phyloP scores from a whole-genome alignment of 2,888 invertebrate genomes.

The Sclerodermus sp. region DNA sequence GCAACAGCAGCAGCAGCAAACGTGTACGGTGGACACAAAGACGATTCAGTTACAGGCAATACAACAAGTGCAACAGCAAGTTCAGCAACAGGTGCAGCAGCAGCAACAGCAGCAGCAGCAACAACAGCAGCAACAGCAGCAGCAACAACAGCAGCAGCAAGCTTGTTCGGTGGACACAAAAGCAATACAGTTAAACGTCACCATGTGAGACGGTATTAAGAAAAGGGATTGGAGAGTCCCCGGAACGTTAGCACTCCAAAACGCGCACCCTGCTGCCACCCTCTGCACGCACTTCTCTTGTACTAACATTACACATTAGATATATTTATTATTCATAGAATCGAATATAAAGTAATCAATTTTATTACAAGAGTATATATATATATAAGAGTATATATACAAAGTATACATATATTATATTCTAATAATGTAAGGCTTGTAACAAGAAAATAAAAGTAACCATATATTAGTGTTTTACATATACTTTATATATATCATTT shows the following conservation, averaged over 20 bases:
- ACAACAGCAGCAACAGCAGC: conserved; percentile 50
- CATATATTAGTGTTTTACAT: conserved; percentile 59
- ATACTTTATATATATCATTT: conserved; percentile 55
- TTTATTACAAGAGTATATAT: conserved; percentile 57
- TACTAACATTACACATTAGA: conserved; percentile 56
- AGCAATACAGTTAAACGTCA: conserved; percentile 58
- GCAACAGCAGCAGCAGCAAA: conserved; percentile 55
- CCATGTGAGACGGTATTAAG: conserved; percentile 54
- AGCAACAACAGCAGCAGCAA: conserved; percentile 48
- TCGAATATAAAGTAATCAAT: conserved; percentile 52
- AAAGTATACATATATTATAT: conserved; percentile 55
- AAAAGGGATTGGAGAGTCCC: conserved; percentile 43
- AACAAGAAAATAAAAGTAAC: conserved; percentile 57
- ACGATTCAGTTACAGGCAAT: conserved; percentile 42
- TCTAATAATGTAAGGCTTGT: conserved; percentile 58
- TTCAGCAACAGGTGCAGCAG: conserved; percentile 48
- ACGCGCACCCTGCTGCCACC: conserved; percentile 55
- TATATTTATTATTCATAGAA: conserved; percentile 56
- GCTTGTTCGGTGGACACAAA: conserved; percentile 53
- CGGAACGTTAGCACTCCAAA: conserved; percentile 49
- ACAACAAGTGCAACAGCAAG: conserved; percentile 53
- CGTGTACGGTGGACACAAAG: conserved; percentile 46
- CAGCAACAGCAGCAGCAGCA: conserved; percentile 47
- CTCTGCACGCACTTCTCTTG: conserved; percentile 57
- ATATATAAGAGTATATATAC: conserved; percentile 55